Evolutionary conservation across 1,140 invertebrate genomes (phyloP), one percentile per base, ranked within the genome.

Genomic region (Drosophila malerkotliana): DNA sequence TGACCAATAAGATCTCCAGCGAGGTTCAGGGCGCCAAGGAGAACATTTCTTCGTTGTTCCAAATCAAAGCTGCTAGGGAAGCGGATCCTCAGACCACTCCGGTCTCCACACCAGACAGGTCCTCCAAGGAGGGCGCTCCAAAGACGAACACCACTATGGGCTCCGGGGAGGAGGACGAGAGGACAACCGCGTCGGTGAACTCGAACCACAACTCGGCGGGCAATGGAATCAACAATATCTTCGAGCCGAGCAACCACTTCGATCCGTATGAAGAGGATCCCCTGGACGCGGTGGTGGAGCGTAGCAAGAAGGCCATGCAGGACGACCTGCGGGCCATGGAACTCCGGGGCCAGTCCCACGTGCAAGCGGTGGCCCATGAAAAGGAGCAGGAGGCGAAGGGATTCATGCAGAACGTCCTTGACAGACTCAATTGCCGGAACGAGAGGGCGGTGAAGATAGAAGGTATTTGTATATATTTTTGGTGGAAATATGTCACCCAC

Each of bases 141-240:
- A 81, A 90, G 39, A 67, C 66, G 1, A 79, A 45, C 9, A 89
- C 74, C 15, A 79, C 77, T 0, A 41, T 69, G 49, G 76, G 37
- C 0, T 79, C 77, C 6, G 74, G 78, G 2, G 88, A 90, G 41
- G 90, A 91, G 52, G 90, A 91, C 60, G 90, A 91, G 41, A 77
- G 90, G 0, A 91, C 90, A 15, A 91, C 90, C 2, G 90, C 90
- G 5, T 91, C 90, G 0, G 90, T 91, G 1, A 91, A 91, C 54
- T 91, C 90, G 0, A 90, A 81, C 26, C 90, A 90, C 45, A 89
- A 79, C 37, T 87, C 81, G 6, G 66, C 83, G 1, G 83, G 82
- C 3, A 79, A 82, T 53, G 89, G 83, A 8, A 59, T 55, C 41
- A 72, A 59, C 2, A 87, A 90, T 37, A 64, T 80, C 12, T 83